Evolutionary conservation across 2,888 invertebrate genomes (phyloP), one percentile per base, ranked within the genome.

Genomic region (Priocnemis perturbator): DNA sequence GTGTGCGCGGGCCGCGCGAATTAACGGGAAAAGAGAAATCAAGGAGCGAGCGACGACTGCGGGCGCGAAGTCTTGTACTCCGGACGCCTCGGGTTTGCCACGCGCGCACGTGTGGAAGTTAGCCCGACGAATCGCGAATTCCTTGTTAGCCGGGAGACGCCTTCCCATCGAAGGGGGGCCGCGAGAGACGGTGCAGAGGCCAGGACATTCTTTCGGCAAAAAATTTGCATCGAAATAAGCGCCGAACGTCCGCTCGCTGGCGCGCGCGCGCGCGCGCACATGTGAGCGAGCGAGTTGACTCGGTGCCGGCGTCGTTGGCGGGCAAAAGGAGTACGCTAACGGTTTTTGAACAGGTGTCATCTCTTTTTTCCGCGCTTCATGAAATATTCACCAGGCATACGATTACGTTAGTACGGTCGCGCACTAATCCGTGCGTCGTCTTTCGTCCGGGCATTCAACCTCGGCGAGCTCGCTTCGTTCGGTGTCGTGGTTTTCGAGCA

Each of bases 311-410:
- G 74, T 71, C 78, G 71, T 79, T 71, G 73, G 76, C 81, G 82
- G 77, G 81, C 79, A 81, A 82, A 85, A 85, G 81, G 82, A 85
- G 82, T 82, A 82, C 73, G 67, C 71, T 84, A 84, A 84, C 84
- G 83, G 84, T 83, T 82, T 83, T 73, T 73, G 78, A 83, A 81
- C 85, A 85, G 84, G 83, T 85, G 85, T 85, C 85, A 82, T 83
- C 82, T 81, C 84, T 84, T 84, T 81, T 84, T 85, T 83, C 79
- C 81, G 70, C 73, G 80, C 78, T 84, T 84, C 85, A 84, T 86
- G 81, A 86, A 86, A 86, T 86, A 86, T 86, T 86, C 86, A 86
- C 85, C 74, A 84, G 83, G 81, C 85, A 85, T 85, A 83, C 81
- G 84, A 85, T 84, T 82, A 84, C 79, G 78, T 71, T 79, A 76